A percentile compares a stretch with the other conserved stretches of the same genome.
phyloP scores from a whole-genome alignment of 1,140 invertebrate genomes.

The Melanaphis sacchari region DNA sequence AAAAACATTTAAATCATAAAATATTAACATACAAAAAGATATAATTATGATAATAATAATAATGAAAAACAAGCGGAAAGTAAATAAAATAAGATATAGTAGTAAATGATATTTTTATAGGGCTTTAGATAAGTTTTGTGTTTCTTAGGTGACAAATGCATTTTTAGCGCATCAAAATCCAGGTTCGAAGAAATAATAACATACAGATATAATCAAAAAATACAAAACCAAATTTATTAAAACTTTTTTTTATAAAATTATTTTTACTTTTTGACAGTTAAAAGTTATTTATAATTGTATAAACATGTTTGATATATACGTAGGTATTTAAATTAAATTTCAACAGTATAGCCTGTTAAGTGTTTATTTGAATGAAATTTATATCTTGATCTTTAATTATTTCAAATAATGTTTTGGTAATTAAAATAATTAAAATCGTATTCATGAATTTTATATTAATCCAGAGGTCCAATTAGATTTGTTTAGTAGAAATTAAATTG shows the following conservation, averaged over 20 bases:
- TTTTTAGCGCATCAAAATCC: too few relatives aligned
- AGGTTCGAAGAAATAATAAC: too few relatives aligned
- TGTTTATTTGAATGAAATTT: background rate
- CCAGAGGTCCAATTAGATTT: background rate
- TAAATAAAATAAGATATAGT: too few relatives aligned
- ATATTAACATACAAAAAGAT: too few relatives aligned
- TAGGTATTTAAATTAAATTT: background rate
- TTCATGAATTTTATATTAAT: background rate
- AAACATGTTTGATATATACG: background rate
- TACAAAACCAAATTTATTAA: background rate
- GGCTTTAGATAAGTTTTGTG: too few relatives aligned
- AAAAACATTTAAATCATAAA: too few relatives aligned
- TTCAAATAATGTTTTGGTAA: background rate
- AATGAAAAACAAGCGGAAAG: too few relatives aligned
- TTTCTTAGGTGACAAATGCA: too few relatives aligned
- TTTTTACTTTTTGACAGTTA: background rate
- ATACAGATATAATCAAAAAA: background rate
- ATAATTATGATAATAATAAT: too few relatives aligned
- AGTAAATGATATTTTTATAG: too few relatives aligned
- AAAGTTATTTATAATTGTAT: background rate
- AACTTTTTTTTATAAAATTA: background rate
- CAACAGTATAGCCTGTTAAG: background rate
- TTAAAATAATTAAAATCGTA: background rate
- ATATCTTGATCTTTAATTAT: constrained; percentile 11
- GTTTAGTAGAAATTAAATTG: background rate